phyloP scores from a whole-genome alignment of 2,797 vertebrate species.

The Enteromius thamalakanensis region DNA sequence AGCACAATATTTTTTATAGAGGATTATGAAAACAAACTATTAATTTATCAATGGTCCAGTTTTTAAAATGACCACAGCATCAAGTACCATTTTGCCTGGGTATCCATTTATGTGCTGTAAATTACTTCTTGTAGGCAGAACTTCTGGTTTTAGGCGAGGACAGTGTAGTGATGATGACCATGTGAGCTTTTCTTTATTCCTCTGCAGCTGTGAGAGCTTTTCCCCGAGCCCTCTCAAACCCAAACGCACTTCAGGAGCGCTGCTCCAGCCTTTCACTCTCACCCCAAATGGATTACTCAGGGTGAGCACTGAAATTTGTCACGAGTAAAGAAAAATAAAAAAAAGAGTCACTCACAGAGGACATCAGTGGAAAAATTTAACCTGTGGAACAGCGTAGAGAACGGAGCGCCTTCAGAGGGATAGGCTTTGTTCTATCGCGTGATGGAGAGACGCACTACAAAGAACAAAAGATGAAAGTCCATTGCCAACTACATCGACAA shows the following conservation, averaged over 20 bases:
- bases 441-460: conserved; percentile 17
- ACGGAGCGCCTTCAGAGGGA: background rate
- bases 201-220: conserved; percentile 1
- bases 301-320: background rate
- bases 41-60: background rate
- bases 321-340: background rate
- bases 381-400: conserved; percentile 15
- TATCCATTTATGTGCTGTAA: background rate
- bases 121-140: background rate
- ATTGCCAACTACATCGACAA: conserved; percentile 3
- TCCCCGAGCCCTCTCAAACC: background rate
- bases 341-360: background rate
- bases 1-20: background rate
- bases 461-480: conserved; percentile 24
- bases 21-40: background rate
- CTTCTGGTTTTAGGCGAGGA: background rate
- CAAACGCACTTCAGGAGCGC: background rate
- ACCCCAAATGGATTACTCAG: background rate
- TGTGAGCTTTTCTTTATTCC: background rate
- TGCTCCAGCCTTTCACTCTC: background rate
- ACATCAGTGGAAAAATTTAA: conserved; percentile 6
- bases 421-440: conserved; percentile 17
- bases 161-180: background rate
- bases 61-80: background rate
- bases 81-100: background rate